Base-by-base conservation (phyloP, 2,888 invertebrate genomes). In the Sphinx pinastri region DNA sequence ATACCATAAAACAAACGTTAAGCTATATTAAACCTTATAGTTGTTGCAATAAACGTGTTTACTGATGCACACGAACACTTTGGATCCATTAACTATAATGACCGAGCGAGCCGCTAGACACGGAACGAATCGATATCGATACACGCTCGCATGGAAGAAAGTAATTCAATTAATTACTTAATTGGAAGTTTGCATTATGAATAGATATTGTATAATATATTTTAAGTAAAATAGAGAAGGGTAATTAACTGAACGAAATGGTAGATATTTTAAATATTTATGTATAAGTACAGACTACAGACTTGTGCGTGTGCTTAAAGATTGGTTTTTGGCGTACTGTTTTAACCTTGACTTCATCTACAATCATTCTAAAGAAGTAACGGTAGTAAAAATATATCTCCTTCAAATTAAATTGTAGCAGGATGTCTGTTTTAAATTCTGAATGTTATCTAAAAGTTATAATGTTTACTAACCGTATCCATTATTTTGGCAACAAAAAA, bases 51-150 rank as follows among this genome's bases (percentile, higher is more conserved):
- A 63, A 63, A 63, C 2, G 13, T 25, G 19, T 19, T 63, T 19
- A 49, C 47, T 6, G 84, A 87, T 79, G 79, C 73, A 69, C 78
- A 73, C 79, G 68, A 74, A 74, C 70, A 75, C 71, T 68, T 76
- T 76, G 81, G 84, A 79, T 71, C 74, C 71, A 72, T 72, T 74
- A 76, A 74, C 74, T 58, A 75, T 76, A 72, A 68, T 73, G 60
- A 71, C 84, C 81, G 88, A 87, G 85, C 87, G 88, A 87, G 84
- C 75, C 74, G 67, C 68, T 84, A 87, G 88, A 79, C 91, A 77
- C 77, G 73, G 70, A 75, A 72, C 70, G 70, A 76, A 79, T 81
- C 80, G 76, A 81, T 79, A 77, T 85, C 85, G 85, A 83, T 75
- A 19, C 16, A 13, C 25, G 25, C 12, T 45, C 10, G 19, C 19